Conservation (phyloP, 2,888 invertebrate species). For the Xanthia icteritia region DNA sequence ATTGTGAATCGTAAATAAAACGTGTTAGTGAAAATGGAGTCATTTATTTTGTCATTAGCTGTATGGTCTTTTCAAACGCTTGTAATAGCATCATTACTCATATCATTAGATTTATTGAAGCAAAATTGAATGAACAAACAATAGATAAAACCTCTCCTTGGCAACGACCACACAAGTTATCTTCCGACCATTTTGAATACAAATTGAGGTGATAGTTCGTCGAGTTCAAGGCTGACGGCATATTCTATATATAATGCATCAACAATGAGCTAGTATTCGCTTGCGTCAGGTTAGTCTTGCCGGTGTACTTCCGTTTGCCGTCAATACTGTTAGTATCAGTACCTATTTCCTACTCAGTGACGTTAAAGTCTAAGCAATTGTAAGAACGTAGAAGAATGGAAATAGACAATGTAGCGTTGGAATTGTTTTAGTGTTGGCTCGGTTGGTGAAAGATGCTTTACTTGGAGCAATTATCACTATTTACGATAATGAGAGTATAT, state of each 20-base stretch:
- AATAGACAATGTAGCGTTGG: neutral
- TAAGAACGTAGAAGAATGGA: slow-evolving; percentile 2
- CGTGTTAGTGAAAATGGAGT: slow-evolving; percentile 5
- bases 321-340: slow-evolving; percentile 33
- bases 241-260: slow-evolving; percentile 45
- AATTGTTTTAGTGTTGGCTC: slow-evolving; percentile 12
- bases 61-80: neutral
- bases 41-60: neutral
- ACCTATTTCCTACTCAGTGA: slow-evolving; percentile 50
- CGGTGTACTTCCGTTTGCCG: slow-evolving; percentile 47
- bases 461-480: neutral
- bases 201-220: slow-evolving; percentile 39
- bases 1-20: slow-evolving; percentile 14
- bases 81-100: neutral
- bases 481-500: neutral
- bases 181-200: slow-evolving; percentile 35
- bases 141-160: slow-evolving; percentile 23
- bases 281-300: slow-evolving; percentile 51
- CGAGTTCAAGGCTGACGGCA: slow-evolving; percentile 52
- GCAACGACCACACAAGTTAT: slow-evolving; percentile 25
- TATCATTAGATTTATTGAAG: neutral
- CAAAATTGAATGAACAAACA: slow-evolving; percentile 2
- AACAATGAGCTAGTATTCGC: slow-evolving; percentile 33
- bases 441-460: neutral
- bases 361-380: slow-evolving; percentile 11